Percentiles rank a stretch among this genome's conserved stretches.
These are phyloP conservation scores for Mesoclemmys tuberculata DNA, from an alignment of 2,113 vertebrate genomes.

Conservation along the genomic window DNA sequence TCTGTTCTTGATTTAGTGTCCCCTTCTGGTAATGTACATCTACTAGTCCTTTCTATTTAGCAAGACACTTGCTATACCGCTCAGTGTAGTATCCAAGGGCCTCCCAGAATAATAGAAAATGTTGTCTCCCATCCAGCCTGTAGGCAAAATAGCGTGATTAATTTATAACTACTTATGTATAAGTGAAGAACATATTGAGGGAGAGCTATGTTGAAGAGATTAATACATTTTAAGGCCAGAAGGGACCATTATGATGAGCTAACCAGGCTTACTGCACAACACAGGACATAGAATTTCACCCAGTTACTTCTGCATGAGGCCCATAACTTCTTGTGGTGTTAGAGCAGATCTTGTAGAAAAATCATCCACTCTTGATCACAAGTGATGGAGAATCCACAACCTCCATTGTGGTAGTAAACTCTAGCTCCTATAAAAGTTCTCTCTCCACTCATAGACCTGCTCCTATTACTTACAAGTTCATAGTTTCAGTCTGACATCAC, in stretches of 20 bases:
- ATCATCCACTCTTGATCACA: rapidly evolving
- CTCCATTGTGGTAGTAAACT: neutral
- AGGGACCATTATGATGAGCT: neutral
- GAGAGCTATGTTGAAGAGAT: conserved; percentile 39
- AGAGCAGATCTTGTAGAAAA: neutral
- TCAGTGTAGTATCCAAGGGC: neutral
- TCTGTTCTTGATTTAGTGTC: neutral
- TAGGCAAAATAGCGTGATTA: conserved; percentile 36
- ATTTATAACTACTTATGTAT: conserved; percentile 5
- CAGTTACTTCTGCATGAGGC: neutral
- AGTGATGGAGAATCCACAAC: neutral
- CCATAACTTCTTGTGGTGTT: neutral
- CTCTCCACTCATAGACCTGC: neutral
- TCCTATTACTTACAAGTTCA: neutral
- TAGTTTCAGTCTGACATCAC: neutral
- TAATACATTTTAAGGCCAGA: neutral
- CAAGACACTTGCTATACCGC: conserved; percentile 31
- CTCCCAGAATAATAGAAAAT: conserved; percentile 34
- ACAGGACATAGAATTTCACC: neutral
- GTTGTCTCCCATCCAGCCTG: conserved; percentile 20
- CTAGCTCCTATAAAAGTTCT: neutral
- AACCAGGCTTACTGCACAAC: conserved; percentile 7
- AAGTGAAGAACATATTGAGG: neutral
- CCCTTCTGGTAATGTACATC: neutral
- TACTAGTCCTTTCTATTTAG: neutral